Evolutionary conservation across 2,888 invertebrate species (phyloP).

Genomic region (Gymnocheta viridis): DNA sequence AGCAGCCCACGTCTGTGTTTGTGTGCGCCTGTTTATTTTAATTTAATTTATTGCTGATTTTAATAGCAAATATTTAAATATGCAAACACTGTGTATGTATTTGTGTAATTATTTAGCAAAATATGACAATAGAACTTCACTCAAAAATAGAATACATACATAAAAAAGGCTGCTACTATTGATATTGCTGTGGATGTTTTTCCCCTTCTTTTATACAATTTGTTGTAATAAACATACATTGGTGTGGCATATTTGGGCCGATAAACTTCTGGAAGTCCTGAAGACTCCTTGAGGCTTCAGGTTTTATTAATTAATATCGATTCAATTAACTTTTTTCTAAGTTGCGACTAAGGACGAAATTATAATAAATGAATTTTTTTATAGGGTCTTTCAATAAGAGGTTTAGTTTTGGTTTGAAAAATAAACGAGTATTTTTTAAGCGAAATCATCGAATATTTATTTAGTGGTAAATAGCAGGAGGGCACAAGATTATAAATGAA

Average conservation of each 20-base stretch:
- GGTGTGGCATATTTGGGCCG: neutral
- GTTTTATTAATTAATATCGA: no score
- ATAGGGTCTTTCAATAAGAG: no score
- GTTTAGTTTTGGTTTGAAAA: no score
- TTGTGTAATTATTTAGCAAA: neutral
- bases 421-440: no score
- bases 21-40: neutral
- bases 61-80: neutral
- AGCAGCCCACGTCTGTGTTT: neutral
- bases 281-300: no score
- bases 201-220: neutral
- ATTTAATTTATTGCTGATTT: constrained; percentile 2
- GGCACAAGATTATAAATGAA: no score
- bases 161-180: no score
- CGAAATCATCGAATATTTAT: no score
- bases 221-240: constrained; percentile 8
- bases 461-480: no score
- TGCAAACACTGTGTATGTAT: neutral
- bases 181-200: neutral
- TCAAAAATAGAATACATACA: neutral
- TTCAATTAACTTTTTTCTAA: no score
- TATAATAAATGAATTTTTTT: no score
- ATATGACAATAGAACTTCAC: neutral
- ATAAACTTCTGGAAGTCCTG: neutral
- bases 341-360: no score